Evolutionary conservation across 2,888 invertebrate genomes (phyloP), one percentile per base, ranked within the genome.

Genomic region (Latheticus oryzae): DNA sequence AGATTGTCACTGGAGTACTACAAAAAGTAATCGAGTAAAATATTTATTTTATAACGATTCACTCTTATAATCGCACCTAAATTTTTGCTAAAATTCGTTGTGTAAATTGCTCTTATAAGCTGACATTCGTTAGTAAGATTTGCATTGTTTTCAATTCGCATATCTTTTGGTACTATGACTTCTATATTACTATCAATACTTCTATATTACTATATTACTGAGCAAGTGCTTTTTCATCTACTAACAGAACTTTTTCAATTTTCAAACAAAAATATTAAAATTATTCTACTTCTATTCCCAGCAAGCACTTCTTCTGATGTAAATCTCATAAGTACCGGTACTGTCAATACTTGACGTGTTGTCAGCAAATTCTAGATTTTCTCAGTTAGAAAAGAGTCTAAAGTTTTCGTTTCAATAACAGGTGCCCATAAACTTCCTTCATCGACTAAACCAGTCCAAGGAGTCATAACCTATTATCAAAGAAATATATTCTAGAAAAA

Each of bases 261-360:
- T 24, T 23, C n/a, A n/a, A n/a, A 9, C n/a, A 12, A 15, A 12
- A 3, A 19, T 21, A 9, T 7, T 4, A 42, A 21, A 24, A 11
- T 4, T 13, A 1, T 15, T n/a, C 5, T 28, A 35, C 26, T 21
- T 16, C 3, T 5, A 5, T 35, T 33, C 1, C 16, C 13, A 2
- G 21, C 13, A 16, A 38, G 15, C 4, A n/a, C 51, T 51, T 69
- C 67, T 42, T 69, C 68, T 1, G 67, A 64, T 26, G 58, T 65
- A 9, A 66, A 56, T 17, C 70, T 69, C 5, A 68, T 65, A 5
- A 70, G 8, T 21, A 64, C 33, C 1, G 70, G 70, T 12, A 69
- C 69, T 24, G 30, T 57, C 16, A 61, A 62, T 3, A 68, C 60
- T n/a, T 58, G 26, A 9, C 68, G 67, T 7, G 42, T 28, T 15